These are phyloP conservation scores for Chrysolina oricalcia DNA, from an alignment of 2,888 invertebrate species.

Conservation along the genomic window DNA sequence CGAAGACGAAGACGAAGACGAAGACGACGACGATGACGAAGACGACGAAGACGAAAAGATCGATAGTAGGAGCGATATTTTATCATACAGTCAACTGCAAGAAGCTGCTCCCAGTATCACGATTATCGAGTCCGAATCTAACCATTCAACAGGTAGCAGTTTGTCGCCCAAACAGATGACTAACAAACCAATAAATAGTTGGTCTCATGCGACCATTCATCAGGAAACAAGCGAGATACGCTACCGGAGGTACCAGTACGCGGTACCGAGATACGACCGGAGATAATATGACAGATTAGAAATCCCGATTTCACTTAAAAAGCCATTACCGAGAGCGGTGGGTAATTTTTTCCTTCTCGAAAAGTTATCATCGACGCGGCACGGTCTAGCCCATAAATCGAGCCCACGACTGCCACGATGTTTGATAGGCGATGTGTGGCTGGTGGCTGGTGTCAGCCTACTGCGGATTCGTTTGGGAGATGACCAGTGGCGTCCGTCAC, in stretches of 20 bases:
- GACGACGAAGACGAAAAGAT: not conserved
- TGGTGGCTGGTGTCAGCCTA: slow-evolving; percentile 35
- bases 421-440: slow-evolving; percentile 56
- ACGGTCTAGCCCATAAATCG: slow-evolving; percentile 62
- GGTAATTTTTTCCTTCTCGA: slow-evolving; percentile 54
- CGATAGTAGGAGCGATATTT: not conserved
- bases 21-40: no score
- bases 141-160: slow-evolving; percentile 3
- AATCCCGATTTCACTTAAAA: slow-evolving; percentile 58
- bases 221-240: slow-evolving; percentile 58
- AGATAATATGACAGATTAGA: slow-evolving; percentile 55
- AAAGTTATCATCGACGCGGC: slow-evolving; percentile 62
- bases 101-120: not conserved
- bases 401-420: slow-evolving; percentile 59
- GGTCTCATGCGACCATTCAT: slow-evolving; percentile 60
- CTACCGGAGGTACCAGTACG: slow-evolving; percentile 58
- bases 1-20: no score
- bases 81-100: not conserved
- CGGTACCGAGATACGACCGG: slow-evolving; percentile 49
- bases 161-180: slow-evolving; percentile 30
- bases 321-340: slow-evolving; percentile 60
- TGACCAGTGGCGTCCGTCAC: slow-evolving; percentile 5
- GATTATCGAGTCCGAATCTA: not conserved
- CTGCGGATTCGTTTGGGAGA: slow-evolving; percentile 36
- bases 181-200: slow-evolving; percentile 59